Percentiles rank a stretch among this genome's conserved stretches.
Evolutionary conservation across 2,113 vertebrate species (phyloP).

Genomic region (Eptesicus fuscus): DNA sequence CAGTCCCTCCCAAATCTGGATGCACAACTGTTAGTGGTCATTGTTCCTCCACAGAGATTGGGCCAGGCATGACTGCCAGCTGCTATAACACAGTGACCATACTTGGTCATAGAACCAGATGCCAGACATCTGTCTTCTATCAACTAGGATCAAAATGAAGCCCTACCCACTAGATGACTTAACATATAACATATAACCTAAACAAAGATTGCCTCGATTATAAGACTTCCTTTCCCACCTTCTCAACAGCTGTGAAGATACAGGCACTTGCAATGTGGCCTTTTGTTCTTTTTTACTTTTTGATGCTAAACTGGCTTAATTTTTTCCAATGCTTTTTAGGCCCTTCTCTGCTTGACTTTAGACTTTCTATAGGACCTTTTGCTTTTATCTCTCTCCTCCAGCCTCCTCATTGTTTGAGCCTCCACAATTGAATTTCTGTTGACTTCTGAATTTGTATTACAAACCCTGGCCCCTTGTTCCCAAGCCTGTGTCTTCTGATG

Average conservation of each 20-base stretch:
- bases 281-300: conserved; percentile 11
- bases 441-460: not conserved
- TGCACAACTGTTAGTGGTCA: not conserved
- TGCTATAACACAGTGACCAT: conserved; percentile 11
- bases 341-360: not conserved
- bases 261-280: not conserved
- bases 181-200: not conserved
- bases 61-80: not conserved
- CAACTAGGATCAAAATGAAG: conserved; percentile 55
- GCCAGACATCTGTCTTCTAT: conserved; percentile 53
- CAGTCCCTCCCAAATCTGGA: not conserved
- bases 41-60: not conserved
- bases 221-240: not conserved
- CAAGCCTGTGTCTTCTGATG: not conserved
- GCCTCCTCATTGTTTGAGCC: not conserved
- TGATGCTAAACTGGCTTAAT: not conserved
- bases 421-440: not conserved
- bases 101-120: not conserved
- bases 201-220: conserved; percentile 1
- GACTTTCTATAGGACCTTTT: not conserved
- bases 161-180: conserved; percentile 25
- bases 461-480: not conserved
- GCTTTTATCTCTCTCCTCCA: not conserved
- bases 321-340: not conserved
- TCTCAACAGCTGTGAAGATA: not conserved